Evolutionary conservation across 1,140 invertebrate species (phyloP).

Genomic region (Drosophila insularis): DNA sequence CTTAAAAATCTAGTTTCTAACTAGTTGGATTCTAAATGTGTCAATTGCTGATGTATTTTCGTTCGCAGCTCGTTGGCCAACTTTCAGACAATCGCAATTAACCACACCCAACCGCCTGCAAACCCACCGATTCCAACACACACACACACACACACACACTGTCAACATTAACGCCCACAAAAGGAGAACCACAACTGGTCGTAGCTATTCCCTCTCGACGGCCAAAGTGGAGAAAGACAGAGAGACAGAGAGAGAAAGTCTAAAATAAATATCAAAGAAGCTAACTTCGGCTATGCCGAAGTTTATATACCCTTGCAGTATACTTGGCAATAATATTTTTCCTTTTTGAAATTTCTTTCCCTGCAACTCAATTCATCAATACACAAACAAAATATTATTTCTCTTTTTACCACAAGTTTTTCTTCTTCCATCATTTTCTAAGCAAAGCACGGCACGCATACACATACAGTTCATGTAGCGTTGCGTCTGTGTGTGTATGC

Average conservation of each 20-base stretch:
- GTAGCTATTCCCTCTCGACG: constrained; percentile 6
- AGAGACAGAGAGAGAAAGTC: background rate
- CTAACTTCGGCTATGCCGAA: no score
- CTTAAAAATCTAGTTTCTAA: background rate
- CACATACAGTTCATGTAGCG: no score
- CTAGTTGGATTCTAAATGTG: background rate
- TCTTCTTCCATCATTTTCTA: no score
- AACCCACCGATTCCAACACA: background rate
- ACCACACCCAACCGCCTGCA: background rate
- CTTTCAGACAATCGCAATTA: constrained; percentile 7
- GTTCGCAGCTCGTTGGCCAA: background rate
- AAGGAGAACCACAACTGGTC: constrained; percentile 6
- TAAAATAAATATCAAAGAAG: no score
- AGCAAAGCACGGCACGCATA: no score
- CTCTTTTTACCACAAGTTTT: no score
- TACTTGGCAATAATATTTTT: no score
- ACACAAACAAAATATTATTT: no score
- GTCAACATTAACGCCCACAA: constrained; percentile 7
- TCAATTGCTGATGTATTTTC: constrained; percentile 2
- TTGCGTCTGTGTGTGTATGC: no score
- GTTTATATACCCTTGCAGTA: no score
- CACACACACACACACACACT: background rate
- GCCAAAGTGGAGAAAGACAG: background rate
- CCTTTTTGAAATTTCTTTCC: no score
- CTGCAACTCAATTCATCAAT: no score